Evolutionary conservation across 2,113 vertebrate genomes (phyloP).

Genomic region (Mohoua ochrocephala): DNA sequence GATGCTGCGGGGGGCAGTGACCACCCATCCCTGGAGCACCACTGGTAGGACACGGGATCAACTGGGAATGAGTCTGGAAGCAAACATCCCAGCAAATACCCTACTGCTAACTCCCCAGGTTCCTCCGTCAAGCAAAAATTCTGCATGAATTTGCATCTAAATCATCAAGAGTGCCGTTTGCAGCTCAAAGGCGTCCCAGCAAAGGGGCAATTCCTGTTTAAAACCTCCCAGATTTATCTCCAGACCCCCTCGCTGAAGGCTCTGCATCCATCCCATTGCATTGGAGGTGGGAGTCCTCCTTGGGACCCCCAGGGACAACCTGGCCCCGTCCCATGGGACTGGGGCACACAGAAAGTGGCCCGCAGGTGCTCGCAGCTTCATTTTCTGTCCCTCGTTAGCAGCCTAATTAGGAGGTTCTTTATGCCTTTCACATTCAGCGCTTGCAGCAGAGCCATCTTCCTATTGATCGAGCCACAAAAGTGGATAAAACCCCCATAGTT

Average conservation of each 20-base stretch:
- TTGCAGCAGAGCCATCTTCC: background rate
- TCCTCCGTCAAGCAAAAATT: background rate
- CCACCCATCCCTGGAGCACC: background rate
- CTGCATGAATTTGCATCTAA: background rate
- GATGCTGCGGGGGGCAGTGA: rapidly evolving
- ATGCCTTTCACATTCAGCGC: background rate
- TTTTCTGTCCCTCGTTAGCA: background rate
- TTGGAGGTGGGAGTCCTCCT: background rate
- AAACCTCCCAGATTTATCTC: background rate
- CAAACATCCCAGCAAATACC: background rate
- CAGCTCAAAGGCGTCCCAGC: background rate
- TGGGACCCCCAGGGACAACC: too few relatives aligned
- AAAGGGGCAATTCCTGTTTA: background rate
- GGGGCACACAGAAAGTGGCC: rapidly evolving
- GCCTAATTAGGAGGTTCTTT: background rate
- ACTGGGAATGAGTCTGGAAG: background rate
- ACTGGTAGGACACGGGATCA: rapidly evolving
- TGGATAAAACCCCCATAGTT: background rate
- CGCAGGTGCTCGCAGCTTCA: rapidly evolving
- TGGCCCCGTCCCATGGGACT: rapidly evolving
- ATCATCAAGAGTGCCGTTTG: background rate
- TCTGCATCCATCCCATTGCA: background rate
- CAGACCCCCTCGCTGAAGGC: background rate
- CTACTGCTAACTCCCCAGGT: too few relatives aligned
- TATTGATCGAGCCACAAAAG: background rate